Percentiles rank a stretch among this genome's conserved stretches.
Evolutionary conservation across 2,888 invertebrate genomes (phyloP).

Genomic region (Tineola bisselliella): DNA sequence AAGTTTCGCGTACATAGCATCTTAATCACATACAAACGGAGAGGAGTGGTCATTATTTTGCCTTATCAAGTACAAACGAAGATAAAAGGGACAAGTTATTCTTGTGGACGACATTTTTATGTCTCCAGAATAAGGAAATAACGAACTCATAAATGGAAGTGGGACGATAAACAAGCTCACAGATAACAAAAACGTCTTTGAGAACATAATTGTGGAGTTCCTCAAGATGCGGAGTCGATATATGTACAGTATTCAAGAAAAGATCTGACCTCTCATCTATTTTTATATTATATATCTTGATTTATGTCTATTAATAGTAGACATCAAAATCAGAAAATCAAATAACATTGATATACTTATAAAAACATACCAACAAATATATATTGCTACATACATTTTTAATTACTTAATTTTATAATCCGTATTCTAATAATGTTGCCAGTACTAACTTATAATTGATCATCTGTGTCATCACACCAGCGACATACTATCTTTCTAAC

Average conservation of each 20-base stretch:
- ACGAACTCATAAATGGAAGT: conserved; percentile 60
- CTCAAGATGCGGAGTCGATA: not conserved
- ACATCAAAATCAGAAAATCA: no score
- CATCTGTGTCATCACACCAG: no score
- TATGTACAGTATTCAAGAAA: not conserved
- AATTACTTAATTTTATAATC: no score
- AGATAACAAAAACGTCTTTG: conserved; percentile 31
- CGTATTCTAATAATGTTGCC: no score
- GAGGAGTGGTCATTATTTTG: conserved; percentile 56
- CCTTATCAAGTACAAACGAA: conserved; percentile 54
- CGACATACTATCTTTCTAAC: no score
- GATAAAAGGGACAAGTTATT: conserved; percentile 53
- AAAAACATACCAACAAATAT: no score
- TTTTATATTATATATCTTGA: no score
- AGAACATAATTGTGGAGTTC: conserved; percentile 9
- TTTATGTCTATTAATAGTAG: no score
- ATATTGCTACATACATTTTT: no score
- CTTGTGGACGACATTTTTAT: conserved; percentile 60
- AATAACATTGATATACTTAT: no score
- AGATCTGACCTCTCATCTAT: not conserved
- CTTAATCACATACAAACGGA: conserved; percentile 47
- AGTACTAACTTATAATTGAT: no score
- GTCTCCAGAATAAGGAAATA: conserved; percentile 61
- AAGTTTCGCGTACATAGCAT: not conserved
- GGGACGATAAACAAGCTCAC: conserved; percentile 55